These are phyloP conservation scores for Actenoides lindsayi DNA, from an alignment of 2,113 vertebrate genomes.

Conservation along the genomic window DNA sequence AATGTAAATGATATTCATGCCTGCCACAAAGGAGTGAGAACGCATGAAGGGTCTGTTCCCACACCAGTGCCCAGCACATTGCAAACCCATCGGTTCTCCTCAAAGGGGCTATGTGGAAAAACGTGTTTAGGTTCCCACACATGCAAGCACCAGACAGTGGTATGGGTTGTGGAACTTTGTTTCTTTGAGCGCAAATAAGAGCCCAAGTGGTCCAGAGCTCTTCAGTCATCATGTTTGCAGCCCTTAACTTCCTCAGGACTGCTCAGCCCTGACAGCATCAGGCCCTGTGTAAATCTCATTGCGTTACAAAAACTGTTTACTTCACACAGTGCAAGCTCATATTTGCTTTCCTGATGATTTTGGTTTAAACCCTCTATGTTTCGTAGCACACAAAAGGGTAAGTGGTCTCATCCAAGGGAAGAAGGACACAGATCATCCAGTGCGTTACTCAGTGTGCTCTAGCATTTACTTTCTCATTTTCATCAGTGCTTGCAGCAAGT, in stretches of 20 bases:
- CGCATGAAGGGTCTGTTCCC: background rate
- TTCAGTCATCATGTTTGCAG: background rate
- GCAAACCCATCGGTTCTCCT: background rate
- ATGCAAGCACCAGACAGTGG: background rate
- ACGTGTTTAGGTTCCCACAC: background rate
- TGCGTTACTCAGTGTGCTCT: background rate
- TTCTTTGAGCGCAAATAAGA: background rate
- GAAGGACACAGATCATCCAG: background rate
- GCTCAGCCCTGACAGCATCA: background rate
- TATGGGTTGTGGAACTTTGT: background rate
- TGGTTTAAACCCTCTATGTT: background rate
- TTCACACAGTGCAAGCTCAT: background rate
- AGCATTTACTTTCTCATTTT: background rate
- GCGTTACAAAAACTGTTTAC: conserved; percentile 13
- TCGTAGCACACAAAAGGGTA: conserved; percentile 8
- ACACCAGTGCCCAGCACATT: background rate
- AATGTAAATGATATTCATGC: background rate
- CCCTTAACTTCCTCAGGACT: conserved; percentile 6
- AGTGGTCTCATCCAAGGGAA: background rate
- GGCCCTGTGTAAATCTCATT: conserved; percentile 5
- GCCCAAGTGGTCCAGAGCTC: background rate
- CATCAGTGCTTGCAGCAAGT: background rate
- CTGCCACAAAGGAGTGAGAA: background rate
- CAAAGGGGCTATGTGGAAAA: background rate
- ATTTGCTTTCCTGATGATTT: background rate